These are phyloP conservation scores for Pelusios castaneus DNA, from an alignment of 2,113 vertebrate species.

Conservation along the genomic window DNA sequence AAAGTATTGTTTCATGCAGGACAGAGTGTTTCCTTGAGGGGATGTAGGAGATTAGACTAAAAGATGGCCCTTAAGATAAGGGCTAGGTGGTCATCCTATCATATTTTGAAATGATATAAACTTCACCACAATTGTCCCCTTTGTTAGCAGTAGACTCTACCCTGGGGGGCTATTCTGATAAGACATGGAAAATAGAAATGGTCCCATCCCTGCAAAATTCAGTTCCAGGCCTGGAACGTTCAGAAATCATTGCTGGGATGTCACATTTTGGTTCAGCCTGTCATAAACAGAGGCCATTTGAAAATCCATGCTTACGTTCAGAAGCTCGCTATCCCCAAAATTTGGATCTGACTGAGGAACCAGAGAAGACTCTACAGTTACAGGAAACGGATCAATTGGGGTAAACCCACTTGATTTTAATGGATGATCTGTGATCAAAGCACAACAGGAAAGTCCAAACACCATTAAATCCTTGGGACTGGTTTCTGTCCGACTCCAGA, in stretches of 20 bases:
- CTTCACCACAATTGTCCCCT: slow-evolving; percentile 17
- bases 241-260: background rate
- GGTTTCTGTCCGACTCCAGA: background rate
- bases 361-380: background rate
- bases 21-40: slow-evolving; percentile 32
- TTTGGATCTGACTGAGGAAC: background rate
- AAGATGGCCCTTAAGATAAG: background rate
- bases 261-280: background rate
- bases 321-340: background rate
- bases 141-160: background rate
- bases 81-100: slow-evolving; percentile 35
- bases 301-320: background rate
- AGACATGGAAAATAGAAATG: background rate
- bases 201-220: background rate
- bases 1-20: slow-evolving; percentile 46
- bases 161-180: background rate
- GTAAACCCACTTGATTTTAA: background rate
- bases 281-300: background rate
- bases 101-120: slow-evolving; percentile 28
- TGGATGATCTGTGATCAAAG: background rate
- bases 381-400: background rate
- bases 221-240: background rate
- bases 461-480: fast-evolving
- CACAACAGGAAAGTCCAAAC: background rate
- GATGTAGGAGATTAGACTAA: background rate